phyloP scores from a whole-genome alignment of 2,888 invertebrate species.

The Empis livida region DNA sequence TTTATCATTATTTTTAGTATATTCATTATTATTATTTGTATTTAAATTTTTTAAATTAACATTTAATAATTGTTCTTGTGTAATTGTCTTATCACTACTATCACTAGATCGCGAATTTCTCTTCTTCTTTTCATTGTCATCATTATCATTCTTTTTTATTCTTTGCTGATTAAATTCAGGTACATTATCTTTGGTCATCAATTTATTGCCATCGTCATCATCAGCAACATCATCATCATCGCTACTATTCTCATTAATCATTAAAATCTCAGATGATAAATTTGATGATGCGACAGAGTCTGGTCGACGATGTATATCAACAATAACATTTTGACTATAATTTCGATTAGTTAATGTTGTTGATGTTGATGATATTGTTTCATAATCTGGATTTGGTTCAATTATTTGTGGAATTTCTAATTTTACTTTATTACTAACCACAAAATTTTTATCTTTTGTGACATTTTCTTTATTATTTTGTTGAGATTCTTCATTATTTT shows the following conservation, averaged over 20 bases:
- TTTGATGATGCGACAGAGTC: not conserved
- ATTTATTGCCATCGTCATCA: not conserved
- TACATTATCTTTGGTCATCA: not conserved
- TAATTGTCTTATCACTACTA: slow-evolving; percentile 6
- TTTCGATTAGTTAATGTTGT: not conserved
- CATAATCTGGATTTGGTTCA: not conserved
- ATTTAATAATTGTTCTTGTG: not conserved
- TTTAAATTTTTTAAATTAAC: too few species aligned
- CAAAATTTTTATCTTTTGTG: not conserved
- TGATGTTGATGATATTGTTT: not conserved
- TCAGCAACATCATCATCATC: not conserved
- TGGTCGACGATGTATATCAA: not conserved
- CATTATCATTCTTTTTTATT: not conserved
- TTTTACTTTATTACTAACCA: not conserved
- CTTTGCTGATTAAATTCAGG: not conserved
- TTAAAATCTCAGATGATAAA: not conserved
- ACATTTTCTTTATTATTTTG: not conserved
- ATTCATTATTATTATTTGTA: not conserved
- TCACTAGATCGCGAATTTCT: slow-evolving; percentile 3
- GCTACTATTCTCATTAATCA: not conserved
- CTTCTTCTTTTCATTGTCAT: not conserved
- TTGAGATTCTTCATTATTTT: not conserved
- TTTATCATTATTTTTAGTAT: not conserved
- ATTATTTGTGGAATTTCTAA: not conserved
- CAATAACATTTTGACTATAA: not conserved